Conservation (phyloP, 30 jellyfish, hydroid and myxozoan species). For the Mastigias papua region DNA sequence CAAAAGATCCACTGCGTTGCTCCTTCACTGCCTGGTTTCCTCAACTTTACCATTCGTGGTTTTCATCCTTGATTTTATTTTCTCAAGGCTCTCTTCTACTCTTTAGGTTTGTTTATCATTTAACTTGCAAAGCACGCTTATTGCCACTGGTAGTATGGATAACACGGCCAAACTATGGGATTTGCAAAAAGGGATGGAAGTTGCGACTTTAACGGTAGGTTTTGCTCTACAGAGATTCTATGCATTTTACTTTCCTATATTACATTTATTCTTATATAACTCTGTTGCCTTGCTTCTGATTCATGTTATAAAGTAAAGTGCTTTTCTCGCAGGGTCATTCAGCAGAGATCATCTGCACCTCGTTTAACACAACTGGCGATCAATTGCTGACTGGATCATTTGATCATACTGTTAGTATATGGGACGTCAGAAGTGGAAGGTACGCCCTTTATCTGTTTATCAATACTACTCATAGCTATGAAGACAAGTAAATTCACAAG, state of each 20-base stretch:
- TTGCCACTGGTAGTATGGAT: constrained; percentile 99
- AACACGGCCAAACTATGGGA: constrained; percentile 96
- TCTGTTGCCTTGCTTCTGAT: too few species aligned
- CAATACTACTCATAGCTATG: too few species aligned
- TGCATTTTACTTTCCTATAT: neutral
- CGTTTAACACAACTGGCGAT: constrained; percentile 94
- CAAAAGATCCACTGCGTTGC: too few species aligned
- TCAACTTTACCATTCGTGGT: neutral
- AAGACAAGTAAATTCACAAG: neutral
- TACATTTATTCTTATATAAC: neutral
- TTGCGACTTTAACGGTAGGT: constrained; percentile 79
- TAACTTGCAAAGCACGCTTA: constrained; percentile 88
- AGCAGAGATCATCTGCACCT: constrained; percentile 92
- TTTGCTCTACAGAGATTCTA: neutral
- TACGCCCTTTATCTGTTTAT: neutral
- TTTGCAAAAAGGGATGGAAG: constrained; percentile 90
- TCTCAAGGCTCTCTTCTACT: neutral
- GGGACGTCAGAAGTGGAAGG: constrained; percentile 99
- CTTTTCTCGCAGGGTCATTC: constrained; percentile 88
- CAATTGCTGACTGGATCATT: constrained; percentile 95
- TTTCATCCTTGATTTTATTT: too few species aligned
- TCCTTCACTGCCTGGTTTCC: too few species aligned
- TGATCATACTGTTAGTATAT: constrained; percentile 93
- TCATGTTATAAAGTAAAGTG: neutral
- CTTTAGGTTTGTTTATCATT: constrained; percentile 88